Evolutionary conservation across 2,797 vertebrate genomes (phyloP).

Genomic region (Kryptolebias ocellatus): DNA sequence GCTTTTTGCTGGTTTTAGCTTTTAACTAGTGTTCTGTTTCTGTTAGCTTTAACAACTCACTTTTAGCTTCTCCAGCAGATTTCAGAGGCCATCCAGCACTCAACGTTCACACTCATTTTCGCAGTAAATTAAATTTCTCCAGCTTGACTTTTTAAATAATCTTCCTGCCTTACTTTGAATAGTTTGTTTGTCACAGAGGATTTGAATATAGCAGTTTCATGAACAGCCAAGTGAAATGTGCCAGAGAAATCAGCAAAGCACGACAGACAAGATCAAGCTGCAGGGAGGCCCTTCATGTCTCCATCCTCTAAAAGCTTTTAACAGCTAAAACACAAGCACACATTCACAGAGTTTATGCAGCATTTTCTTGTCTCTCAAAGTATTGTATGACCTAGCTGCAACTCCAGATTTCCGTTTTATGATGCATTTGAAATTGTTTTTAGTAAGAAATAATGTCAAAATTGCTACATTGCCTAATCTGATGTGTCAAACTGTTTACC

Average conservation of each 20-base stretch:
- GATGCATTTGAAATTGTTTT: conserved; percentile 2
- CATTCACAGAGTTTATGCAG: conserved; percentile 41
- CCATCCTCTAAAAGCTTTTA: conserved; percentile 72
- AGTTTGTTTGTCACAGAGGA: conserved; percentile 15
- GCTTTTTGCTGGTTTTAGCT: too few relatives aligned
- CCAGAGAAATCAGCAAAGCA: conserved; percentile 55
- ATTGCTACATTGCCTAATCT: conserved; percentile 15
- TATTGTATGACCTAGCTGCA: conserved; percentile 23
- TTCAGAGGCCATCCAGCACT: too few relatives aligned
- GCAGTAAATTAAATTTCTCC: too few relatives aligned
- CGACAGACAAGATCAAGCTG: conserved; percentile 89
- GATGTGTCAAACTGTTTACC: conserved; percentile 35
- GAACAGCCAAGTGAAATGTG: conserved; percentile 47
- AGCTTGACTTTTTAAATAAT: background rate
- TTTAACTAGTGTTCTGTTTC: too few relatives aligned
- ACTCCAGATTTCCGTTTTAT: conserved; percentile 11
- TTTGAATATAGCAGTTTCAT: conserved; percentile 22
- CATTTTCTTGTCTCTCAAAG: conserved; percentile 46
- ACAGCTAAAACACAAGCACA: conserved; percentile 41
- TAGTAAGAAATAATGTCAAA: conserved; percentile 3
- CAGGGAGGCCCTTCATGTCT: conserved; percentile 84
- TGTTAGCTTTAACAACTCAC: too few relatives aligned
- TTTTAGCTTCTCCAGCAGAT: too few relatives aligned
- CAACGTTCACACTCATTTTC: too few relatives aligned
- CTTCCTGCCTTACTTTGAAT: background rate